Evolutionary conservation across 2,113 vertebrate species (phyloP).

Genomic region (Candoia aspera): DNA sequence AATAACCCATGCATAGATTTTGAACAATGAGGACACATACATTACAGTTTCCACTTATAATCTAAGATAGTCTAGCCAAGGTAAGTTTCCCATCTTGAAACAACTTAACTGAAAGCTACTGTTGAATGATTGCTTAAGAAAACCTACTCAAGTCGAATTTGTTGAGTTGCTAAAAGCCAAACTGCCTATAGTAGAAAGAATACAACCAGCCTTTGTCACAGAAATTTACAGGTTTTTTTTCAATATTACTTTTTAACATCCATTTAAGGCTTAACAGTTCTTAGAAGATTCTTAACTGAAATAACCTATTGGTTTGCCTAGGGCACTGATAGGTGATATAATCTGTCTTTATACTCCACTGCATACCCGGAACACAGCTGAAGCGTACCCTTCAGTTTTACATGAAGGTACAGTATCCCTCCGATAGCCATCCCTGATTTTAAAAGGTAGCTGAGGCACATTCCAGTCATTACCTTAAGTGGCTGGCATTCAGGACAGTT

Average conservation of each 20-base stretch:
- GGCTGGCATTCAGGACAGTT: neutral
- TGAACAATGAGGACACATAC: neutral
- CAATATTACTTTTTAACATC: constrained; percentile 13
- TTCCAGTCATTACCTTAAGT: neutral
- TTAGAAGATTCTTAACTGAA: constrained; percentile 14
- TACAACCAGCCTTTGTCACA: constrained; percentile 42
- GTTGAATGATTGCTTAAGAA: constrained; percentile 47
- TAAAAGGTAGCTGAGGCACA: neutral
- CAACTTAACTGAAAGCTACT: constrained; percentile 51
- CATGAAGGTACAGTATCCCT: neutral
- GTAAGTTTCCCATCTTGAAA: constrained; percentile 22
- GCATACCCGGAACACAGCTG: neutral
- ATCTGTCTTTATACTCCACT: neutral
- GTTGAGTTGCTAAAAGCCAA: constrained; percentile 51
- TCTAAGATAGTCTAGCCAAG: too few relatives aligned
- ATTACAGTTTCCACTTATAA: neutral
- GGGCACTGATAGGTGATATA: neutral
- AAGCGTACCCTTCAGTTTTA: neutral
- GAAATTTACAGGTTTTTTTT: constrained; percentile 13
- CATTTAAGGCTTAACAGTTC: neutral
- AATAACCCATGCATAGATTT: neutral
- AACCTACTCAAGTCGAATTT: constrained; percentile 50
- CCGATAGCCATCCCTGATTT: neutral
- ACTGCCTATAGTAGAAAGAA: constrained; percentile 44
- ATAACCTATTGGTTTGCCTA: neutral